Base-by-base conservation (phyloP, 2,888 invertebrate species). In the Eupithecia vulgata region DNA sequence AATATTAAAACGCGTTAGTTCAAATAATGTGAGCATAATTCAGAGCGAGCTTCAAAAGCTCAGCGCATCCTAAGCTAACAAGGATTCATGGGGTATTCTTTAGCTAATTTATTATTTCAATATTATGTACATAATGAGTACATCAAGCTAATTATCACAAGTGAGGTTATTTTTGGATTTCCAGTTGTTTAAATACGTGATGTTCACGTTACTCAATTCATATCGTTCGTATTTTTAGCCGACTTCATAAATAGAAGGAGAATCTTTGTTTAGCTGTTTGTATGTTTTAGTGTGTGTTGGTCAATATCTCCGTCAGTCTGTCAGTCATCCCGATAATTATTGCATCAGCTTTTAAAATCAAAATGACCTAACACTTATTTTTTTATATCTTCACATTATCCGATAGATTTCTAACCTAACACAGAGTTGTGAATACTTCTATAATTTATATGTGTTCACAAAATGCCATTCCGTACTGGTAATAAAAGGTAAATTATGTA, bases 11-110 rank as follows among this genome's bases (percentile, higher is more conserved):
- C 65, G 65, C 64, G 37, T 65, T 35, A 70, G 66, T 57, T 67
- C 35, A 35, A 52, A 65, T 65, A 74, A 71, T 71, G 62, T 21
- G 45, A 34, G 48, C 57, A 67, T 70, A 70, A 67, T 70, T 72
- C 34, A 67, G 67, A 61, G n/a, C 1, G 17, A 35, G 37, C 21
- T 76, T 71, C 71, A 64, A 69, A 68, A 65, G 59, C 70, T 72
- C 72, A 65, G 64, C 72, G 67, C 34, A 37, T 72, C 74, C 65
- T 59, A 71, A 68, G 42, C 70, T 68, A 68, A 70, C 59, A 73
- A 40, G 21, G 48, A 35, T 69, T 67, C 30, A 5, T 37, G 37
- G 35, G n/a, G 8, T 62, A 37, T 59, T 59, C 40, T 62, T n/a
- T 57, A 45, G 45, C 12, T 45, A 48, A n/a, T 61, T n/a, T n/a